phyloP scores from a whole-genome alignment of 2,888 invertebrate genomes.

The Leucania comma region DNA sequence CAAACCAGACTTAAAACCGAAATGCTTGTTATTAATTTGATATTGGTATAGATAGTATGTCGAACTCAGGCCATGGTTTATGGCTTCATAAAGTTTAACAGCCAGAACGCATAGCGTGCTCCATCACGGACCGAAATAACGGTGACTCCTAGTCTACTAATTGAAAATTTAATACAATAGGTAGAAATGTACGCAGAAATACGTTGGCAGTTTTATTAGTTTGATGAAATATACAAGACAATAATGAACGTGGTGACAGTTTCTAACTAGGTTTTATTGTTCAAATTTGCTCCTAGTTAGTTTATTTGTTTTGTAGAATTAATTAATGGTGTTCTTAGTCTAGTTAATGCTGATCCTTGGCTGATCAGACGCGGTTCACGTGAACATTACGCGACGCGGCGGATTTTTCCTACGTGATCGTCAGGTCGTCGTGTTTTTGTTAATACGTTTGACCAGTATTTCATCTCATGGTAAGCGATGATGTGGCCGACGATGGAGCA shows the following conservation, averaged over 20 bases:
- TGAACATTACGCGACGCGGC: too few species aligned
- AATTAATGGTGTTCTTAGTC: neutral
- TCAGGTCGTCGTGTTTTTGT: too few species aligned
- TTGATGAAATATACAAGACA: conserved; percentile 15
- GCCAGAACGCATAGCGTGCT: conserved; percentile 39
- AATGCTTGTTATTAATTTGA: conserved; percentile 42
- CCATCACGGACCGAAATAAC: conserved; percentile 39
- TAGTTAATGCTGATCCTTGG: too few species aligned
- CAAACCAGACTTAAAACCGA: neutral
- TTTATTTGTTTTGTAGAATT: neutral
- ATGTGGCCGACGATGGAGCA: too few species aligned
- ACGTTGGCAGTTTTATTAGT: conserved; percentile 6
- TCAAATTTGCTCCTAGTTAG: neutral
- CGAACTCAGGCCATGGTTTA: conserved; percentile 43
- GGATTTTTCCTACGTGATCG: too few species aligned
- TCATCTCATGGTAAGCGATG: too few species aligned
- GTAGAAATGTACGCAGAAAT: conserved; percentile 10
- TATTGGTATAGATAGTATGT: conserved; percentile 35
- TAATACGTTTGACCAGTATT: too few species aligned
- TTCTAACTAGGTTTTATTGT: neutral
- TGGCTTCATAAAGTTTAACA: conserved; percentile 41
- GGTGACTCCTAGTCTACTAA: conserved; percentile 48
- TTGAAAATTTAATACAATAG: conserved; percentile 46
- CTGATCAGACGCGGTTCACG: too few species aligned
- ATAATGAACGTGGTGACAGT: conserved; percentile 2